These are phyloP conservation scores for Cacoxenus indagator DNA, from an alignment of 2,888 invertebrate genomes.

Conservation along the genomic window DNA sequence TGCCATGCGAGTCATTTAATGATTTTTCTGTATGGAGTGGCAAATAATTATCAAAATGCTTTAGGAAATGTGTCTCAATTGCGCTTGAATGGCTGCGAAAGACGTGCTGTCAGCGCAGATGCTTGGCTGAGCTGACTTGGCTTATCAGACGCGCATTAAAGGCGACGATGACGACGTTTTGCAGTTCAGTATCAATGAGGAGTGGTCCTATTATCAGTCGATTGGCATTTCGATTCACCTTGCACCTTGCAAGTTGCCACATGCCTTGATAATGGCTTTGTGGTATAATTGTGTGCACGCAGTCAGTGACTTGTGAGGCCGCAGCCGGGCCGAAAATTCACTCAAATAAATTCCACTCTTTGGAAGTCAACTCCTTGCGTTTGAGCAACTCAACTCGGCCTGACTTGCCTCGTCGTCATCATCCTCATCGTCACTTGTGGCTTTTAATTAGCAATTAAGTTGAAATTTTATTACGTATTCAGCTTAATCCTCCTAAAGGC, in stretches of 20 bases:
- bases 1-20: neutral
- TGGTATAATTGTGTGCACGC: neutral
- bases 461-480: constrained; percentile 54
- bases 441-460: constrained; percentile 65
- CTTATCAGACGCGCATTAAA: neutral
- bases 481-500: constrained; percentile 43
- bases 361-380: too few relatives aligned
- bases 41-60: neutral
- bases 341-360: neutral
- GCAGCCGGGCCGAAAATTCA: neutral
- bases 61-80: neutral
- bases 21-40: neutral
- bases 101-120: neutral
- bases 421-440: constrained; percentile 21
- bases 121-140: neutral
- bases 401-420: neutral
- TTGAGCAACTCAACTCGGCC: neutral
- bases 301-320: neutral
- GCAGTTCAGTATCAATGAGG: neutral
- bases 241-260: neutral
- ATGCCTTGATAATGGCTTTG: neutral
- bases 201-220: neutral
- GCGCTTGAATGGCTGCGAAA: neutral
- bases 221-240: neutral
- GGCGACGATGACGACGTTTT: neutral